These are phyloP conservation scores for Prionailurus viverrinus DNA, from an alignment of 2,113 vertebrate species.

Conservation along the genomic window DNA sequence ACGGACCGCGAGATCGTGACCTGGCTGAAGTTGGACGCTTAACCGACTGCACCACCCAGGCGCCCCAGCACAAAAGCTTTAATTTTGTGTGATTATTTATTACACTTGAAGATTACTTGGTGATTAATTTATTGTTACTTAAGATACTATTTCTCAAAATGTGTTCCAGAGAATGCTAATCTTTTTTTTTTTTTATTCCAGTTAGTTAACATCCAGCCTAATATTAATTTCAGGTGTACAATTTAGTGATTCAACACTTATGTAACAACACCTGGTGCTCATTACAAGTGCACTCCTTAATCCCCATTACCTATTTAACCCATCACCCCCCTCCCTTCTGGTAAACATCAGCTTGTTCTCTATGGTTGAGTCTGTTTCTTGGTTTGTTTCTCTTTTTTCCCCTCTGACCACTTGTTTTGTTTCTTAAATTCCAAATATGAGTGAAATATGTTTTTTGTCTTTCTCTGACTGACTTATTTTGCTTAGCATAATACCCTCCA, in stretches of 20 bases:
- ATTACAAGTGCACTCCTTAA: not conserved
- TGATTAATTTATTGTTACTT: not conserved
- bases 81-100: conserved; percentile 25
- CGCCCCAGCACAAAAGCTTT: not conserved
- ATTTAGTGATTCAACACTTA: not conserved
- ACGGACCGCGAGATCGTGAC: too few relatives aligned
- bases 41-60: too few relatives aligned
- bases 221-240: not conserved
- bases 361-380: not conserved
- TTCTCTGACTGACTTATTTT: not conserved
- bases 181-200: not conserved
- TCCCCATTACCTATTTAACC: not conserved
- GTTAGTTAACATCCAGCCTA: not conserved
- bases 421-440: not conserved
- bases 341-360: not conserved
- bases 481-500: not conserved
- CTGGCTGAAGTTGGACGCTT: too few relatives aligned
- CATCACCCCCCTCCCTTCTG: not conserved
- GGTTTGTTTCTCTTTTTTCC: not conserved
- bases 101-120: not conserved
- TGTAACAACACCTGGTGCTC: not conserved
- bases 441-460: not conserved
- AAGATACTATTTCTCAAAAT: conserved; percentile 7
- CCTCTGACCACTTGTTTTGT: not conserved
- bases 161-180: not conserved